Conservation (phyloP, 2,888 invertebrate genomes). For the Griposia aprilina region DNA sequence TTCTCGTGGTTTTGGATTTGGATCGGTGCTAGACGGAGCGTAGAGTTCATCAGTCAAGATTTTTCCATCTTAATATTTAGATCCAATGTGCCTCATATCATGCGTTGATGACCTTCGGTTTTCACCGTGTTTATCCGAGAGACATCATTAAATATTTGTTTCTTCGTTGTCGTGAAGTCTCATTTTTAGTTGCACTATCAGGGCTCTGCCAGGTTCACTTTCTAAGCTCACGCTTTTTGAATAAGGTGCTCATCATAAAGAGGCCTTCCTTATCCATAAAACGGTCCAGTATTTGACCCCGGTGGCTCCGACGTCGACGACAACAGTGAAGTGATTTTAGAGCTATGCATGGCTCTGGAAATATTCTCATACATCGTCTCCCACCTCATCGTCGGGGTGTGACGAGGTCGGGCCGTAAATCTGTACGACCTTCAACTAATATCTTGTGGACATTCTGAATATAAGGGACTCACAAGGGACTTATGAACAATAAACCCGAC, state of each 20-base stretch:
- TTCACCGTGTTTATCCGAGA: no score
- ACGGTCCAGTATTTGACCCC: neutral
- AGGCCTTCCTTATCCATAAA: neutral
- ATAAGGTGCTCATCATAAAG: neutral
- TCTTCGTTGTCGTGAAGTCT: no score
- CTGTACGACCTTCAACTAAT: neutral
- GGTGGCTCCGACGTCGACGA: neutral
- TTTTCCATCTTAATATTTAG: no score
- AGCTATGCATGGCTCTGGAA: neutral
- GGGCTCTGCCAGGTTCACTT: no score
- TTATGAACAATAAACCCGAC: no score
- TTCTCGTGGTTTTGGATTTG: no score
- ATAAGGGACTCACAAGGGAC: neutral
- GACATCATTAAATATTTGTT: no score
- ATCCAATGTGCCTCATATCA: no score
- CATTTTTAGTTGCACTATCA: no score
- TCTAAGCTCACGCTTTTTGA: neutral
- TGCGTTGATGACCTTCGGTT: no score
- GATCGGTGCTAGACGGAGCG: no score
- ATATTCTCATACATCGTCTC: neutral
- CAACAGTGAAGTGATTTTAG: neutral
- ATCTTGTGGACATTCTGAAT: neutral
- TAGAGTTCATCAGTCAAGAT: no score
- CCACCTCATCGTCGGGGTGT: neutral
- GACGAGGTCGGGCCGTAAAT: neutral